Conservation (phyloP, 37 sponge, comb jelly and placozoan species). For the Oopsacas minuta region DNA sequence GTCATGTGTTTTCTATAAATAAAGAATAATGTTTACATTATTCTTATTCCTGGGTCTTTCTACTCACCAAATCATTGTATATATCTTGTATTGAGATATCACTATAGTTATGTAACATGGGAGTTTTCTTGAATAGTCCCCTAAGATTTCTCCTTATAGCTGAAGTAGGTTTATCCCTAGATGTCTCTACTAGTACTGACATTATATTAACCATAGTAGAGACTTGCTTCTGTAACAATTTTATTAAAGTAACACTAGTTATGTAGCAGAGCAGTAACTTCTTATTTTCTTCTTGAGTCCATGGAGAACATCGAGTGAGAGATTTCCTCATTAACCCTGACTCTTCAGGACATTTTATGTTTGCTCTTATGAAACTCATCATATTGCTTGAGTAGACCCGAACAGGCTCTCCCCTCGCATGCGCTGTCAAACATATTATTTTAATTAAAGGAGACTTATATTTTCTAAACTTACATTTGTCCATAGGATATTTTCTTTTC, state of each 20-base stretch:
- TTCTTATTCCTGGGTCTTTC: too few species aligned
- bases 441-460: background rate
- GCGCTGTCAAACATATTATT: background rate
- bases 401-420: background rate
- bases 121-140: background rate
- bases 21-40: too few species aligned
- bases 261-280: background rate
- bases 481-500: background rate
- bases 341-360: background rate
- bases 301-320: background rate
- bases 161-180: background rate
- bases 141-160: background rate
- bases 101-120: background rate
- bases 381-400: background rate
- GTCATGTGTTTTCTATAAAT: background rate
- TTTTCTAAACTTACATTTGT: background rate
- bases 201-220: background rate
- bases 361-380: background rate
- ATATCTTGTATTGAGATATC: background rate
- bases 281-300: background rate
- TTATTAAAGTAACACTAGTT: background rate
- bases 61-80: background rate
- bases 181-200: background rate
- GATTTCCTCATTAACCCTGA: background rate
- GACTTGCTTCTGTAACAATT: background rate